These are phyloP conservation scores for Macrotrachela quadricornifera DNA, from an alignment of 1,140 invertebrate species.

Conservation along the genomic window DNA sequence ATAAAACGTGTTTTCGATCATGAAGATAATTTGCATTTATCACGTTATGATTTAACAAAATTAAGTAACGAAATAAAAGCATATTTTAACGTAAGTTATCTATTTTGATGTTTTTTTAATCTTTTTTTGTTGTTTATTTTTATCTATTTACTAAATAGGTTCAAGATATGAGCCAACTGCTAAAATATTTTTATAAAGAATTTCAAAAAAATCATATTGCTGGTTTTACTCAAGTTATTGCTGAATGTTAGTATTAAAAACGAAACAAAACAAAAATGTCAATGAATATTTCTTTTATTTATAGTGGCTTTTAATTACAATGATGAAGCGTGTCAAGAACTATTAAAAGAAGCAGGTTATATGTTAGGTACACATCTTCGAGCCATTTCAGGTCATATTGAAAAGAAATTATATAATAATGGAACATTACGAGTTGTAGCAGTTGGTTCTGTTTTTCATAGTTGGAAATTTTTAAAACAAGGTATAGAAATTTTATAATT, in stretches of 20 bases:
- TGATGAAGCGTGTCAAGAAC: not conserved
- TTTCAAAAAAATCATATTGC: not conserved
- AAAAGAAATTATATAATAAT: not conserved
- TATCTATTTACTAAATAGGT: no score
- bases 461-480: not conserved
- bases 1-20: not conserved
- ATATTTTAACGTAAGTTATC: not conserved
- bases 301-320: not conserved
- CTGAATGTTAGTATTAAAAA: not conserved
- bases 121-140: no score
- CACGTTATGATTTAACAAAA: not conserved
- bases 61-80: not conserved
- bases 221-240: not conserved
- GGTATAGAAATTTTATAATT: not conserved
- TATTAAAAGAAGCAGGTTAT: not conserved
- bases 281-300: no score
- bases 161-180: not conserved
- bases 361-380: not conserved
- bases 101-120: no score
- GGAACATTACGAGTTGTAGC: not conserved
- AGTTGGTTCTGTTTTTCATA: not conserved
- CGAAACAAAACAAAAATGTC: no score
- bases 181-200: not conserved
- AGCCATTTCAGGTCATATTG: not conserved
- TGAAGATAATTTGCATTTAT: not conserved